Conservation (phyloP, 37 sponge, comb jelly and placozoan genomes). For the Beroe forskalii region DNA sequence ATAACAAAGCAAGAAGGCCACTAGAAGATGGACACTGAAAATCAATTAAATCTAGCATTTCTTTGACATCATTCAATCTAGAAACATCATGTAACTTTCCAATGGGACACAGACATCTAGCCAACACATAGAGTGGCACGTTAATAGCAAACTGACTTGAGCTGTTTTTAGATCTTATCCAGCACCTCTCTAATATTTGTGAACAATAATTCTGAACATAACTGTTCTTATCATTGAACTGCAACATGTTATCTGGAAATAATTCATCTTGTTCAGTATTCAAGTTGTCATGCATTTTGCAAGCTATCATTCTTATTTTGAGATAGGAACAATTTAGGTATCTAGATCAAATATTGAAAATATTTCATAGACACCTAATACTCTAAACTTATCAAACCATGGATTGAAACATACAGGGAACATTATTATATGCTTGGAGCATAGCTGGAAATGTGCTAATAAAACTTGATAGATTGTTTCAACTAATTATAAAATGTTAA, state of each 20-base stretch:
- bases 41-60: not conserved
- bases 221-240: not conserved
- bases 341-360: too few relatives aligned
- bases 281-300: too few relatives aligned
- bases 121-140: not conserved
- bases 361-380: too few relatives aligned
- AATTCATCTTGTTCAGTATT: too few relatives aligned
- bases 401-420: too few relatives aligned
- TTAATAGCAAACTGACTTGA: not conserved
- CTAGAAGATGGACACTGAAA: not conserved
- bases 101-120: not conserved
- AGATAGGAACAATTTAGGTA: too few relatives aligned
- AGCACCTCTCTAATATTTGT: not conserved
- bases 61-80: not conserved
- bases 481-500: too few relatives aligned
- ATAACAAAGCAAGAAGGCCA: not conserved
- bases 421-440: too few relatives aligned
- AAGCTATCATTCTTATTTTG: too few relatives aligned
- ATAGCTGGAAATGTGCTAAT: too few relatives aligned
- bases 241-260: constrained; percentile 2
- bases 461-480: too few relatives aligned
- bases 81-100: not conserved
- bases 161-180: not conserved
- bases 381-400: too few relatives aligned
- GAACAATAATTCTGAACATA: not conserved